These are phyloP conservation scores for Diarsia brunnea DNA, from an alignment of 2,888 invertebrate genomes.

Conservation along the genomic window DNA sequence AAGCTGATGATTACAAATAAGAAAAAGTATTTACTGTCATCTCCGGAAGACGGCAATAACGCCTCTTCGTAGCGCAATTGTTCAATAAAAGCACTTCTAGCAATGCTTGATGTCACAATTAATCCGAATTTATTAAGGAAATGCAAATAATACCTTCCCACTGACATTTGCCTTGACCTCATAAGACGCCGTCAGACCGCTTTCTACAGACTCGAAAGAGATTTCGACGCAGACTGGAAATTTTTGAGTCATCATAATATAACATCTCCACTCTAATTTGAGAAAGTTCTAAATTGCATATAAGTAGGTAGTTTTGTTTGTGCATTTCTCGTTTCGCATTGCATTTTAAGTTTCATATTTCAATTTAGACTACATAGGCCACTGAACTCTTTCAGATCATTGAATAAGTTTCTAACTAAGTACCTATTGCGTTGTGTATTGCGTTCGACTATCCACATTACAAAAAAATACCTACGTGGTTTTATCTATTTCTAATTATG, in stretches of 20 bases:
- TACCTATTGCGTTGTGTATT: neutral
- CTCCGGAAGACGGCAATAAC: conserved; percentile 57
- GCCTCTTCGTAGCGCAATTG: conserved; percentile 53
- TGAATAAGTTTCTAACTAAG: neutral
- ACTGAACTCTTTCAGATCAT: conserved; percentile 5
- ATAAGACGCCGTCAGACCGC: conserved; percentile 17
- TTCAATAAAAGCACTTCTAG: conserved; percentile 49
- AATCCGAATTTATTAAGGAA: conserved; percentile 58
- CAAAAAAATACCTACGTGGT: neutral
- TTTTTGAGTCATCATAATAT: conserved; percentile 24
- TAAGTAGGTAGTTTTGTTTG: neutral
- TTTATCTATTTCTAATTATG: conserved; percentile 17
- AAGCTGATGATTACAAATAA: conserved; percentile 32
- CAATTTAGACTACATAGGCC: neutral
- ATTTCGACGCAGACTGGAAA: conserved; percentile 8
- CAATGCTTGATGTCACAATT: conserved; percentile 52
- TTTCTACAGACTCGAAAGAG: conserved; percentile 44
- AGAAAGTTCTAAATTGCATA: conserved; percentile 44
- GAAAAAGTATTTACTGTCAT: conserved; percentile 48
- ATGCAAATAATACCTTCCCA: conserved; percentile 47
- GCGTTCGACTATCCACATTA: neutral
- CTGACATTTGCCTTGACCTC: conserved; percentile 40
- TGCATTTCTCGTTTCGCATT: conserved; percentile 5
- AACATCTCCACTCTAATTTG: conserved; percentile 27
- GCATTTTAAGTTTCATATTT: conserved; percentile 11